Evolutionary conservation across 1,140 invertebrate species (phyloP), one percentile per base, ranked within the genome.

Genomic region (Drosophila prosaltans): DNA sequence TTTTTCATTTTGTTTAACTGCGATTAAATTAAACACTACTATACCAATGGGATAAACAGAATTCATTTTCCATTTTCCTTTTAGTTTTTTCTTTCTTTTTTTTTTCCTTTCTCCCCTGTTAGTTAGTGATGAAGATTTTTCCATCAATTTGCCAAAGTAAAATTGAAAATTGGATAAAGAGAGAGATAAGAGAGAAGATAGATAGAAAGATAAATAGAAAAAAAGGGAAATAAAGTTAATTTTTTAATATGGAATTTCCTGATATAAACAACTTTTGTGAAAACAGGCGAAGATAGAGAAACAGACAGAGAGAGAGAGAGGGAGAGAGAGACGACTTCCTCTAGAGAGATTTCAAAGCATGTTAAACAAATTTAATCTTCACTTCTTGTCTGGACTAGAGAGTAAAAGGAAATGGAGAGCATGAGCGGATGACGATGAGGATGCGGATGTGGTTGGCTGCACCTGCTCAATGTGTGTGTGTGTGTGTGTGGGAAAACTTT

Each of bases 331-430:
- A 36, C 6, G 32, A 36, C 28, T 59, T 64, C 48, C 48, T 21
- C 57, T 41, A 58, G 76, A 65, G 66, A 61, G 70, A 16, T 16
- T 60, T 70, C 69, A 77, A 88, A 84, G 85, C 84, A 89, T 90
- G 84, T 89, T 89, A 81, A 89, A 79, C 84, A 89, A 89, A 89
- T 89, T 89, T 89, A 89, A 89, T 89, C 84, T 89, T 78, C 84
- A 84, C 84, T 89, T 89, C 84, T 89, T 80, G 72, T 67, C 84
- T 72, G 76, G 72, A 59, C 57, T 60, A 55, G 66, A 66, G 61
- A 36, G 32, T 4, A 64, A 66, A 61, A 76, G 79, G 67, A 45
- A 77, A 63, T 67, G 45, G 60, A 41, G 41, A 39, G 43, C 39
- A 41, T 2, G 28, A 40, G 48, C 0, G 61, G 28, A 41, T 51